These are phyloP conservation scores for Crambe crambe DNA, from an alignment of 37 sponge, comb jelly and placozoan genomes.

Conservation along the genomic window DNA sequence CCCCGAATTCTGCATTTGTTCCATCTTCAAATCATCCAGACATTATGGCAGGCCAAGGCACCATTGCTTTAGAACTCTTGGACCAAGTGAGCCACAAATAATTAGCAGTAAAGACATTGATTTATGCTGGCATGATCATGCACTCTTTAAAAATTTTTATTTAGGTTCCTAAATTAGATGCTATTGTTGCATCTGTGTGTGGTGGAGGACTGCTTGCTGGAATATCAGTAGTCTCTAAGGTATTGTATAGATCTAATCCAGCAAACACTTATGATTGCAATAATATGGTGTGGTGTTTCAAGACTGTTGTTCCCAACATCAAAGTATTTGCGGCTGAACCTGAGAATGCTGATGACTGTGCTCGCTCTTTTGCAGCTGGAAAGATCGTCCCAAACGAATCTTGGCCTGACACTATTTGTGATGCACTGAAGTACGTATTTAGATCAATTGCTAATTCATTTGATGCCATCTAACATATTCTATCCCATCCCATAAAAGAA, in stretches of 20 bases:
- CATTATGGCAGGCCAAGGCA: constrained; percentile 86
- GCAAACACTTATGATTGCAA: no score
- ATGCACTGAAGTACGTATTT: constrained; percentile 49
- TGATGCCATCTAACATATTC: not conserved
- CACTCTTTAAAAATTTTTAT: no score
- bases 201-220: constrained; percentile 75
- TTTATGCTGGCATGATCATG: no score
- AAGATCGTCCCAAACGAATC: constrained; percentile 26
- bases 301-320: constrained; percentile 55
- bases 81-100: constrained; percentile 44
- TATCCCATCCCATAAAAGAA: not conserved
- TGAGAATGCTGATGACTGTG: constrained; percentile 69
- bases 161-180: constrained; percentile 76
- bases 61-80: constrained; percentile 72
- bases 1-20: constrained; percentile 37
- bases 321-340: constrained; percentile 80
- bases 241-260: not conserved
- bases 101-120: not conserved
- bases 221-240: constrained; percentile 75
- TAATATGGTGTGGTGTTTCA: not conserved
- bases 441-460: no score
- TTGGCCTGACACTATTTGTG: constrained; percentile 63
- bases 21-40: constrained; percentile 55
- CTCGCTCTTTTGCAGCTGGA: constrained; percentile 64
- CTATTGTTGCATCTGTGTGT: constrained; percentile 63